Evolutionary conservation across 2,113 vertebrate species (phyloP), one percentile per base, ranked within the genome.

Genomic region (Pimephales promelas): DNA sequence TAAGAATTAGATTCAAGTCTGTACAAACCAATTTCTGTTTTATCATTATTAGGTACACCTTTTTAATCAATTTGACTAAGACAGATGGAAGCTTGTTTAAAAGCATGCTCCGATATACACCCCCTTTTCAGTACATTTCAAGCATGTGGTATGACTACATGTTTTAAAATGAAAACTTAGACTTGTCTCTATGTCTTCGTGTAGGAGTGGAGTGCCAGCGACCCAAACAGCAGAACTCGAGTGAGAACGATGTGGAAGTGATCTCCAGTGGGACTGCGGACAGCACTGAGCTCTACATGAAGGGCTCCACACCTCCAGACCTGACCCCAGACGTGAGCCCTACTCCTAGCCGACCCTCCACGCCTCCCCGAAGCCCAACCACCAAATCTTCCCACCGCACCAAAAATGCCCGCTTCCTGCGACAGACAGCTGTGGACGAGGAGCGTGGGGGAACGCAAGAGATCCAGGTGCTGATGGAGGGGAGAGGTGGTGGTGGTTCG

Each of bases 281-380:
- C 88, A 99, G 98, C 91, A 97, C 98, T 0, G 97, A 98, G 89
- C 94, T 99, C 64, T 99, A 98, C 88, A 93, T 96, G 87, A 98
- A 99, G 84, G 97, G 96, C 11, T 96, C 95, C 20, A 96, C 95
- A 4, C 97, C 96, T 0, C 97, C 97, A 0, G 97, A 96, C 66
- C 95, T 97, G 75, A 96, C 92, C 1, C 96, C 97, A 0, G 95
- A 96, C 0, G 94, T 95, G 87, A 98, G 97, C 87, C 97, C 97
- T 0, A 92, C 96, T 90, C 95, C 95, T 88, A 98, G 97, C 88
- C 95, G 96, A 3, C 95, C 96, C 0, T 92, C 96, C 74, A 97
- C 96, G 75, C 96, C 96, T 43, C 92, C 94, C 22, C 92, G 95
- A 88, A 96, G 78, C 87, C 96, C 1, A 86, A 93, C 14, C 87